Base-by-base conservation (phyloP, 2,888 invertebrate genomes). In the Metopia argyrocephala region DNA sequence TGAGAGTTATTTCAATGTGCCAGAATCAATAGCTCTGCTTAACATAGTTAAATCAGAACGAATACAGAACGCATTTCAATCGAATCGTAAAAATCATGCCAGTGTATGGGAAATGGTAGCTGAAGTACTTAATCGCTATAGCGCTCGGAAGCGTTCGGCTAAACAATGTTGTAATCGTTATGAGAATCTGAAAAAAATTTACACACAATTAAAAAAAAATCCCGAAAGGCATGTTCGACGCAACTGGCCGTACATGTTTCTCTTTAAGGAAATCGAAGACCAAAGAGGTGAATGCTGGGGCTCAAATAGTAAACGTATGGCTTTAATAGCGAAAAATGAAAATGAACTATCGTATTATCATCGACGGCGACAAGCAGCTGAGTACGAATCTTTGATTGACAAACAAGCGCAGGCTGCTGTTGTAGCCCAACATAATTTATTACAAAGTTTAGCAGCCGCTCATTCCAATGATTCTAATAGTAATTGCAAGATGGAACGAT, bases 91-190 rank as follows among this genome's bases (percentile, higher is more conserved):
- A 84, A 90, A 90, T 68, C 90, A 90, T 85, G 90, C 90, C 20
- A 90, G 91, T 69, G 90, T 90, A 0, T 90, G 90, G 90, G 90
- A 90, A 82, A 90, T 90, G 90, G 90, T 90, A 2, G 90, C 90
- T 45, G 89, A 89, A 78, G 89, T 90, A 5, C 84, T 90, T 2
- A 90, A 89, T 75, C 87, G 89, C 2, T 90, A 88, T 74, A 90
- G 90, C 71, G 85, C 90, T 2, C 86, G 91, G 0, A 90, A 90
- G 28, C 87, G 90, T 0, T 90, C 89, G 6, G 89, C 90, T 2
- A 90, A 90, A 75, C 90, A 90, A 76, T 90, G 90, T 57, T 90
- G 90, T 84, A 90, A 90, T 84, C 88, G 90, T 23, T 90, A 90
- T 75, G 90, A 90, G 84, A 90, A 90, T 82, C 86, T 90, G 2